Evolutionary conservation across 2,797 vertebrate species (phyloP), one percentile per base, ranked within the genome.

Genomic region (Oreochromis mossambicus): DNA sequence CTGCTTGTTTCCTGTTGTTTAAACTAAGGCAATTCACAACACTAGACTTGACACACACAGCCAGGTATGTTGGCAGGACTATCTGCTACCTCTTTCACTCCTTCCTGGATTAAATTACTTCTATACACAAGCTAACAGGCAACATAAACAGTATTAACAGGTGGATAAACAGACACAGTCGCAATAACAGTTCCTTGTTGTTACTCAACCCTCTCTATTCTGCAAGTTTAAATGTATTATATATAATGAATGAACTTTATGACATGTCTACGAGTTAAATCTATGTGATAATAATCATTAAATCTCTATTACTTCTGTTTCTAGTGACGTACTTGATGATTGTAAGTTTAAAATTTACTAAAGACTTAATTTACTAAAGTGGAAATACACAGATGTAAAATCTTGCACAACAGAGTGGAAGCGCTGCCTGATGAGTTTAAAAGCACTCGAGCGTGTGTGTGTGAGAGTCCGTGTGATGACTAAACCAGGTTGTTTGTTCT

Each of bases 1-100:
- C 81, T 81, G 76, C 87, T 84, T 29, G 88, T 90, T 94, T 94
- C 91, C 92, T 94, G 93, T 90, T 94, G 75, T 90, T 91, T 92
- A 84, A 89, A 90, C 86, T 26, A 87, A 90, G 81, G 68, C 82
- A 82, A 78, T 91, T 90, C 88, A 89, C 89, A 87, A 76, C 41
- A 26, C 83, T 80, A 81, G 63, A 90, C 83, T 89, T 92, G 88
- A 92, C 88, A 93, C 56, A 89, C 83, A 90, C 85, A 92, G 79
- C 29, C 82, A 88, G 88, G 87, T 87, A 85, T 91, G 70, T 81
- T 78, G 83, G 55, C 82, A 92, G 82, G 79, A 87, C 87, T 82
- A 15, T 55, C 78, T 50, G 78, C 46, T 85, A 54, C 34, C 26
- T 77, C 58, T 41, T 55, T 85, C 43, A 55, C 76, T 83, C 75